Evolutionary conservation across 2,797 vertebrate species (phyloP).

Genomic region (Gadopsis bispinosus): DNA sequence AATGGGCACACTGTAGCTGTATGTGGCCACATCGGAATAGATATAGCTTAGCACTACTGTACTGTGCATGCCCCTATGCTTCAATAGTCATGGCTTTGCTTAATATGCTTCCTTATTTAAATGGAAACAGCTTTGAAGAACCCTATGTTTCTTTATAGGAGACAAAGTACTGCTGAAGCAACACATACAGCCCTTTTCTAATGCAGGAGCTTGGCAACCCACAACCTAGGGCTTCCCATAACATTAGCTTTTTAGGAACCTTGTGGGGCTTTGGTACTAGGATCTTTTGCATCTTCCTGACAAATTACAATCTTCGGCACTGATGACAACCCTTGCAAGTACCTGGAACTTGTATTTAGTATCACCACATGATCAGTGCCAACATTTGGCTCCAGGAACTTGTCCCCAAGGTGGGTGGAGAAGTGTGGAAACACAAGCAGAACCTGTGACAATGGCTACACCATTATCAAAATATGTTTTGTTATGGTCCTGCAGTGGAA

Average conservation of each 20-base stretch:
- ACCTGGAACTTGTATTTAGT: conserved; percentile 20
- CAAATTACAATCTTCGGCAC: conserved; percentile 46
- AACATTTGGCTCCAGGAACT: conserved; percentile 29
- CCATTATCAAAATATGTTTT: conserved; percentile 18
- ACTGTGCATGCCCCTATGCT: background rate
- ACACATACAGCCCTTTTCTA: background rate
- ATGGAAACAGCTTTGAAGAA: conserved; percentile 16
- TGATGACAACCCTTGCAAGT: conserved; percentile 22
- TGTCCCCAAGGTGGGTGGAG: background rate
- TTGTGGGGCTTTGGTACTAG: background rate
- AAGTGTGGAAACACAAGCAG: conserved; percentile 27
- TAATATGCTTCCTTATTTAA: background rate
- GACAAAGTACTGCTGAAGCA: background rate
- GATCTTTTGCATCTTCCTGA: conserved; percentile 19
- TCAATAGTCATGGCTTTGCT: background rate
- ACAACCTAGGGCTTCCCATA: background rate
- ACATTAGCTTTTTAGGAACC: conserved; percentile 4
- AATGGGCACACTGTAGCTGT: conserved; percentile 26
- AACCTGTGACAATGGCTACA: conserved; percentile 26
- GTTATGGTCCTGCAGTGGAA: conserved; percentile 17
- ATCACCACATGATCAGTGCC: conserved; percentile 4
- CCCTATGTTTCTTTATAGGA: background rate
- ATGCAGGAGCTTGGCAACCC: background rate
- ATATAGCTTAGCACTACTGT: conserved; percentile 3
- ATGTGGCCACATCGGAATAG: conserved; percentile 20